Base-by-base conservation (phyloP, 2,888 invertebrate species). In the Lycophotia porphyrea region DNA sequence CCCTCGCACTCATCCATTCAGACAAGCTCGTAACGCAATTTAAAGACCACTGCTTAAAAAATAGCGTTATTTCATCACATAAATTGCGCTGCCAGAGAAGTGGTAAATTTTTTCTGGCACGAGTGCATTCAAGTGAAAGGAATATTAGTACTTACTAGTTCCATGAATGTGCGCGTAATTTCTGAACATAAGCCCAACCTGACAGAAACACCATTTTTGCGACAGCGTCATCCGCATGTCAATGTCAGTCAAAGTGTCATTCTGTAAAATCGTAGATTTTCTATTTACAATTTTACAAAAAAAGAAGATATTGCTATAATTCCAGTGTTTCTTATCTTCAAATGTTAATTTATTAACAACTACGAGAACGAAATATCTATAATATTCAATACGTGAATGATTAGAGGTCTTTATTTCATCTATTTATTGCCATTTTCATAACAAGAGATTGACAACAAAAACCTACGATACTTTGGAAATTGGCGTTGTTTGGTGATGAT, bases 161-260 rank as follows among this genome's bases (percentile, higher is more conserved):
- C 34, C 18, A 70, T 34, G 61, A 61, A 7, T 8, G 7, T 42
- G 24, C 18, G 18, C 13, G 18, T 8, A 18, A 1, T 34, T 44
- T 7, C 8, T 60, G 47, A 74, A 72, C 72, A 73, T 21, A 39
- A 27, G 27, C 27, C 0, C 47, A 71, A 42, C 5, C n/a, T 73
- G 74, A 49, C 42, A 63, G n/a, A 1, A 24, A 31, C 9, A 39
- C 21, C 24, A 13, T 21, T n/a, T 21, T 18, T 2, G 18, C 7
- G n/a, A 39, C 60, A 39, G 55, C 31, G 36, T 60, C 39, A 66
- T 3, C 5, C 2, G 1, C 21, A 9, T n/a, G 61, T 44, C 44
- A 73, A 5, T 65, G 76, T 74, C 71, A 77, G 5, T 61, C 24
- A 15, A 2, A 39, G 31, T 75, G 36, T 55, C 60, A 73, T 36